phyloP scores from a whole-genome alignment of 2,888 invertebrate genomes.

The Cataglyphis rosenhaueri region DNA sequence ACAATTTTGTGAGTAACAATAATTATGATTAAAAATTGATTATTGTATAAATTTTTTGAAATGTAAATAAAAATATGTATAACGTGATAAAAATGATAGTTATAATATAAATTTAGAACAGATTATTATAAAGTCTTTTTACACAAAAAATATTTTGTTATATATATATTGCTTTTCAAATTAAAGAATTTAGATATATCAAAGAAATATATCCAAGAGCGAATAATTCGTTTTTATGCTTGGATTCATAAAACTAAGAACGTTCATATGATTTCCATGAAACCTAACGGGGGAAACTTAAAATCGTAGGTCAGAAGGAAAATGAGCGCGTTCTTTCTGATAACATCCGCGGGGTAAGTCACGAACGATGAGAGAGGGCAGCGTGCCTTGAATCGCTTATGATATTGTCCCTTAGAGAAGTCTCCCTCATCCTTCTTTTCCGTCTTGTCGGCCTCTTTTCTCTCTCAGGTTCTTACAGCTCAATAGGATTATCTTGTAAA shows the following conservation, averaged over 20 bases:
- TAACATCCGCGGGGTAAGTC: conserved; percentile 59
- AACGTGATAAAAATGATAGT: background rate
- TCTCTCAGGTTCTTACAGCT: conserved; percentile 39
- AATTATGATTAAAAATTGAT: background rate
- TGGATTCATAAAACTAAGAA: conserved; percentile 5
- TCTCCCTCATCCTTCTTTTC: conserved; percentile 27
- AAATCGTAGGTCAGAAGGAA: conserved; percentile 62
- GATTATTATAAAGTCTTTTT: background rate
- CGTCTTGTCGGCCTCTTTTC: conserved; percentile 48
- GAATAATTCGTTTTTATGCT: background rate
- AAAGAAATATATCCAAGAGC: background rate
- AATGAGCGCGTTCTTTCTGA: conserved; percentile 59
- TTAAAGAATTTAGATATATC: background rate
- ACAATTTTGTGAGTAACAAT: background rate
- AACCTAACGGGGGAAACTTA: conserved; percentile 63
- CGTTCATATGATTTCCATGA: conserved; percentile 26
- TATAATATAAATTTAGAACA: background rate
- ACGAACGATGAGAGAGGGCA: conserved; percentile 64
- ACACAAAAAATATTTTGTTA: background rate
- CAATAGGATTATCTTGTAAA: conserved; percentile 76
- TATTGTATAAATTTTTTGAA: background rate
- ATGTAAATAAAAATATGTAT: background rate
- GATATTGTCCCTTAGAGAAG: conserved; percentile 72
- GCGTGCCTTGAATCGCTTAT: conserved; percentile 80
- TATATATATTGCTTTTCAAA: background rate